A percentile compares a stretch with the other conserved stretches of the same genome.
Evolutionary conservation across 2,797 vertebrate genomes (phyloP).

Genomic region (Cyprinodon diabolis): DNA sequence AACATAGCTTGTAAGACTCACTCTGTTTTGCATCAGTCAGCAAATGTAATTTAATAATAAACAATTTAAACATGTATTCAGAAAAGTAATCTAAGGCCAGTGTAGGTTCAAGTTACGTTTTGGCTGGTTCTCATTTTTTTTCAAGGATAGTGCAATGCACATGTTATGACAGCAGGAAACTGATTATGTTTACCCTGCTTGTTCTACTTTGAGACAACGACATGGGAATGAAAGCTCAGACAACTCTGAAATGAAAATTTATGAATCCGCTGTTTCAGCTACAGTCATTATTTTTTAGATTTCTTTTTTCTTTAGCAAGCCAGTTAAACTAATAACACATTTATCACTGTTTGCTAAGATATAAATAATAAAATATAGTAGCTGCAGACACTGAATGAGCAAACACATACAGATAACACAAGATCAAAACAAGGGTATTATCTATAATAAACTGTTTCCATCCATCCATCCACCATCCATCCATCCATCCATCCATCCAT

Average conservation of each 20-base stretch:
- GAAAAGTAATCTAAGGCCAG: constrained; percentile 12
- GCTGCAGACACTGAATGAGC: neutral
- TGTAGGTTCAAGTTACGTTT: constrained; percentile 50
- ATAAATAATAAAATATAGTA: neutral
- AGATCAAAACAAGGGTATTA: too few relatives aligned
- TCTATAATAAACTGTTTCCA: too few relatives aligned
- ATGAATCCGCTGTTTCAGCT: neutral
- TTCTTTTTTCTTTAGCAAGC: neutral
- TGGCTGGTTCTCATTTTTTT: constrained; percentile 43
- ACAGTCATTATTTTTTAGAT: neutral
- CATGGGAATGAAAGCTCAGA: neutral
- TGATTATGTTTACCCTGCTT: constrained; percentile 47
- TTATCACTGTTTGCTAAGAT: neutral
- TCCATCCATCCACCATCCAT: neutral
- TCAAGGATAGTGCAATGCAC: constrained; percentile 21
- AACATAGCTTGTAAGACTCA: neutral
- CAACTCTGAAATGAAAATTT: neutral
- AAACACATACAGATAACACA: too few relatives aligned
- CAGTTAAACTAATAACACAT: neutral
- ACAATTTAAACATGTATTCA: constrained; percentile 25
- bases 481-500: neutral
- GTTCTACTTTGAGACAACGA: neutral
- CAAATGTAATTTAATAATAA: constrained; percentile 37
- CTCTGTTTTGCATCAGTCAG: constrained; percentile 23
- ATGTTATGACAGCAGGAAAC: constrained; percentile 48